Conservation (phyloP, 2,797 vertebrate species). For the Benthosema pterotum region DNA sequence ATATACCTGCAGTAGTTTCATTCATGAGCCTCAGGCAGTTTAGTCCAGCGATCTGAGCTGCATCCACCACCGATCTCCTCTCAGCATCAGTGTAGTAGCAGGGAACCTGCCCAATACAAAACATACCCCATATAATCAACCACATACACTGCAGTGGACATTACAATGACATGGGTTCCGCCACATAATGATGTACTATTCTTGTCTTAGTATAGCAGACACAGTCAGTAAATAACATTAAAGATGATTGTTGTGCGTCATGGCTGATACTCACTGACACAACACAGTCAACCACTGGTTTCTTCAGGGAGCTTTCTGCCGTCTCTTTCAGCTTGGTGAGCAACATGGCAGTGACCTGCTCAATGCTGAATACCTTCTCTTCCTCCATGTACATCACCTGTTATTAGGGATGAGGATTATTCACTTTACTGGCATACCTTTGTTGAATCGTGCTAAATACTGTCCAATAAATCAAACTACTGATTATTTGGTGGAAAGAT, state of each 20-base stretch:
- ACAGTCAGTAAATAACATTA: no score
- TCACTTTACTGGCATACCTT: no score
- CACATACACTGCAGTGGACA: no score
- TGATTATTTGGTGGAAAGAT: no score
- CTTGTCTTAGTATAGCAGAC: no score
- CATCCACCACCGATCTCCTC: conserved; percentile 94
- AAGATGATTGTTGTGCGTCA: no score
- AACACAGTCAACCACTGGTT: conserved; percentile 96
- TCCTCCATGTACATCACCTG: conserved; percentile 98
- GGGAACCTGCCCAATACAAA: conserved; percentile 92
- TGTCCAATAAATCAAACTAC: no score
- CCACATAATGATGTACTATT: no score
- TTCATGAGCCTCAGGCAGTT: conserved; percentile 96
- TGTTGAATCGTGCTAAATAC: no score
- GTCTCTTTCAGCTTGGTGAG: conserved; percentile 98
- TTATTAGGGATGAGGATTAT: no score
- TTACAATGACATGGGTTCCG: no score
- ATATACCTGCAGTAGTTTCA: conserved; percentile 94
- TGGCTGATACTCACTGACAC: conserved; percentile 88
- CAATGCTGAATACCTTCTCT: conserved; percentile 93
- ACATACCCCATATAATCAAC: background rate
- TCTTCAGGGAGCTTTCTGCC: conserved; percentile 92
- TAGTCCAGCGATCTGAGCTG: conserved; percentile 96
- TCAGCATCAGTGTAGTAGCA: conserved; percentile 95
- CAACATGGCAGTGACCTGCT: conserved; percentile 94